These are phyloP conservation scores for Tichodroma muraria DNA, from an alignment of 2,113 vertebrate genomes.

Conservation along the genomic window DNA sequence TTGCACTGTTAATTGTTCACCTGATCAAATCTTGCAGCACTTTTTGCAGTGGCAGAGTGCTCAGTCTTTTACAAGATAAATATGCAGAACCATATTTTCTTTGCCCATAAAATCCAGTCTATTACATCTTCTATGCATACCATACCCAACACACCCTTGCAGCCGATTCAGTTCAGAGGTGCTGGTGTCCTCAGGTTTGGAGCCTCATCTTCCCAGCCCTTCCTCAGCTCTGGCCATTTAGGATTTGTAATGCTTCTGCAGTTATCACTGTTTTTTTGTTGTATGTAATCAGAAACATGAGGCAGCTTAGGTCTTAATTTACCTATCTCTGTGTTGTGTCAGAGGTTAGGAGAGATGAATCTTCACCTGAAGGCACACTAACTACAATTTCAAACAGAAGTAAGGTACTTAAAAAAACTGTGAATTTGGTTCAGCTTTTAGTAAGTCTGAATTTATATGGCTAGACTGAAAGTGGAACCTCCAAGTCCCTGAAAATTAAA, in stretches of 20 bases:
- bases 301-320: neutral
- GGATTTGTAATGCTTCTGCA: neutral
- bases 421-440: neutral
- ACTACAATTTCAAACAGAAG: neutral
- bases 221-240: neutral
- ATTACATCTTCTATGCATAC: neutral
- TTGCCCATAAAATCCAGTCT: neutral
- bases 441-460: neutral
- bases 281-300: neutral
- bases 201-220: neutral
- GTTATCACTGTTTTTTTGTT: neutral
- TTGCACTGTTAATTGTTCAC: neutral
- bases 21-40: neutral
- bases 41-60: neutral
- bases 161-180: neutral
- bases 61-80: neutral
- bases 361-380: neutral
- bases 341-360: neutral
- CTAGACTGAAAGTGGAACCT: neutral
- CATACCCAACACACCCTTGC: neutral
- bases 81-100: neutral
- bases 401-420: neutral
- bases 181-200: neutral
- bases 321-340: rapidly evolving
- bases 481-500: neutral